Evolutionary conservation across 2,113 vertebrate species (phyloP).

Genomic region (Oreochromis aureus): DNA sequence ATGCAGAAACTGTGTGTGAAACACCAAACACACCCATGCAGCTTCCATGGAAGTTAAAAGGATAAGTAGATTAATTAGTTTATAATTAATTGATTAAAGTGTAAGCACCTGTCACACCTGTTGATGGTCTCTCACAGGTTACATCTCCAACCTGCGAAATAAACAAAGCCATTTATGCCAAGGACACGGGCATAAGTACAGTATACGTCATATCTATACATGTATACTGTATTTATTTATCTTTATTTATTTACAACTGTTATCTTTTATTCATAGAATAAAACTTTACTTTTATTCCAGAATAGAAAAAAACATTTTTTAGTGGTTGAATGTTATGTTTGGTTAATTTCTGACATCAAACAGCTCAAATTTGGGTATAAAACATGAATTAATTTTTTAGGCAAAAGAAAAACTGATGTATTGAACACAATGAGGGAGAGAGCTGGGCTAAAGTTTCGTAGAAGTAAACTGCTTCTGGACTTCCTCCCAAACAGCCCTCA

Average conservation of each 20-base stretch:
- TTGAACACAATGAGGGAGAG: not conserved
- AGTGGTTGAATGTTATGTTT: not conserved
- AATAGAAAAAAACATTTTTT: not conserved
- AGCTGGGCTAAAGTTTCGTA: not conserved
- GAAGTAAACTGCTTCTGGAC: not conserved
- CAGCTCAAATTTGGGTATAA: not conserved
- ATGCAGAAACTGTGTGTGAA: not conserved
- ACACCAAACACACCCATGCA: not conserved
- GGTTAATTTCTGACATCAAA: not conserved
- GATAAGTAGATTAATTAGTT: not conserved
- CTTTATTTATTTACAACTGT: not conserved
- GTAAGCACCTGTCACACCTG: not conserved
- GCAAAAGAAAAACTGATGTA: not conserved
- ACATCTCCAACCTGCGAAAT: not conserved
- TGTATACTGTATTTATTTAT: not conserved
- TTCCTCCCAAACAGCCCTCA: not conserved
- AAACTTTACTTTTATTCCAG: not conserved
- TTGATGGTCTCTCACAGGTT: not conserved
- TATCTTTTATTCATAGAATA: not conserved
- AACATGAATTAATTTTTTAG: not conserved
- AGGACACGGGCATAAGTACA: fast-evolving
- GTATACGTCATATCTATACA: not conserved
- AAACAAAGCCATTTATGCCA: not conserved
- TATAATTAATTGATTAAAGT: not conserved
- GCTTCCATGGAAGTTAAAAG: not conserved